Conservation (phyloP, 1,140 invertebrate genomes). For the Gonioctena quinquepunctata region DNA sequence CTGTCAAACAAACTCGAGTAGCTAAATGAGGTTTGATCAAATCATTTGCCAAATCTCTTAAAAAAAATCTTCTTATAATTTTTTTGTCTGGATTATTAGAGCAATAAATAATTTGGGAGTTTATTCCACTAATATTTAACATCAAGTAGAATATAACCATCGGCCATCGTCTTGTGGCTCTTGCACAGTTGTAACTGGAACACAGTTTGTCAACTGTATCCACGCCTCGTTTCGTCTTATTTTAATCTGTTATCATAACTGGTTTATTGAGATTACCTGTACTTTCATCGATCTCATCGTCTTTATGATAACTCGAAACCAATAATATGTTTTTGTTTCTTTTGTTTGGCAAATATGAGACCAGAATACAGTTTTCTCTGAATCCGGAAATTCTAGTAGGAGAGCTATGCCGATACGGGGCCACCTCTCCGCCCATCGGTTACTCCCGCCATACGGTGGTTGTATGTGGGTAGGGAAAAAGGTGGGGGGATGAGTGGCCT, state of each 20-base stretch:
- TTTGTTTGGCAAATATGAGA: slow-evolving; percentile 34
- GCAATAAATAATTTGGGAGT: not conserved
- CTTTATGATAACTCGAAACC: slow-evolving; percentile 40
- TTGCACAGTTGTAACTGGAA: too few relatives aligned
- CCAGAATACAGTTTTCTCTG: not conserved
- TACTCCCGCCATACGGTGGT: too few relatives aligned
- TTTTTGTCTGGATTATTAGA: not conserved
- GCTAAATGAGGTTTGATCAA: not conserved
- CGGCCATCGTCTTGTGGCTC: too few relatives aligned
- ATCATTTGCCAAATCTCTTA: not conserved
- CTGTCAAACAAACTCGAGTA: not conserved
- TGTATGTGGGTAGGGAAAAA: too few relatives aligned
- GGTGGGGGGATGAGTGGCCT: too few relatives aligned
- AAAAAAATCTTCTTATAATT: not conserved
- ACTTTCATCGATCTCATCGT: slow-evolving; percentile 23
- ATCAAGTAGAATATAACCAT: too few relatives aligned
- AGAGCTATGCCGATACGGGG: too few relatives aligned
- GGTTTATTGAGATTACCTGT: slow-evolving; percentile 11
- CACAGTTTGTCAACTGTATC: slow-evolving; percentile 25
- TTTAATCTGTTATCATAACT: slow-evolving; percentile 29
- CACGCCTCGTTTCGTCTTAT: slow-evolving; percentile 28
- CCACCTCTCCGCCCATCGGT: too few relatives aligned
- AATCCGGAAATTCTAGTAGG: not conserved
- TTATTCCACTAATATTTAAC: not conserved
- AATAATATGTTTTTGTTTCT: slow-evolving; percentile 29